Evolutionary conservation across 2,113 vertebrate genomes (phyloP), one percentile per base, ranked within the genome.

Genomic region (Casuarius casuarius): DNA sequence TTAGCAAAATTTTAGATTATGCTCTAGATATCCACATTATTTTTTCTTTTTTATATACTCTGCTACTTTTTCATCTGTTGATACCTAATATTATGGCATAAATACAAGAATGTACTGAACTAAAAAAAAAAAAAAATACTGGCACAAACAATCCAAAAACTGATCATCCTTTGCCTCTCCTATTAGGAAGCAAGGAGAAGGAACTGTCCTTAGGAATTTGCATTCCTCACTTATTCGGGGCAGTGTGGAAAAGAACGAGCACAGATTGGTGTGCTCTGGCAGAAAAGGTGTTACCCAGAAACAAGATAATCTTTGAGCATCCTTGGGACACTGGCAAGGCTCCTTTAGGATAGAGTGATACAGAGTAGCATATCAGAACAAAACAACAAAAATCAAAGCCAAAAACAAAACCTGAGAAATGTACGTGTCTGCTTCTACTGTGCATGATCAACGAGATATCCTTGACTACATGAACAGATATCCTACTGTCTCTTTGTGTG

Each of bases 1-100:
- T 92, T 48, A 74, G 31, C 21, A 94, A 94, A 68, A 79, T 63
- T 89, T 83, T 96, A 95, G 84, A 96, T 89, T 89, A 76, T 91
- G 42, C 26, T 85, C 75, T 59, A 59, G 12, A 62, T 90, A 91
- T 58, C 42, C 54, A 70, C 84, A 62, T 81, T 92, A 82, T 6
- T 91, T 94, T 38, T 73, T 40, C 2, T 51, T 73, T 63, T 77
- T 28, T 28, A 52, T 62, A 49, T 79, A 35, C 13, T 52, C 18
- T 87, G 42, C 28, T 54, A 28, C 0, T 31, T 80, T 81, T 74
- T 31, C 2, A 26, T 72, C 70, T 82, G 8, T 54, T 58, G 59
- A 51, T 70, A 89, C 1, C 76, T 54, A 79, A 85, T 78, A 48
- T 35, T 23, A 20, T 40, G 68, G 5, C 31, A 79, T 46, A 26